Conservation (phyloP, 2,113 vertebrate species). For the Chunga burmeisteri region DNA sequence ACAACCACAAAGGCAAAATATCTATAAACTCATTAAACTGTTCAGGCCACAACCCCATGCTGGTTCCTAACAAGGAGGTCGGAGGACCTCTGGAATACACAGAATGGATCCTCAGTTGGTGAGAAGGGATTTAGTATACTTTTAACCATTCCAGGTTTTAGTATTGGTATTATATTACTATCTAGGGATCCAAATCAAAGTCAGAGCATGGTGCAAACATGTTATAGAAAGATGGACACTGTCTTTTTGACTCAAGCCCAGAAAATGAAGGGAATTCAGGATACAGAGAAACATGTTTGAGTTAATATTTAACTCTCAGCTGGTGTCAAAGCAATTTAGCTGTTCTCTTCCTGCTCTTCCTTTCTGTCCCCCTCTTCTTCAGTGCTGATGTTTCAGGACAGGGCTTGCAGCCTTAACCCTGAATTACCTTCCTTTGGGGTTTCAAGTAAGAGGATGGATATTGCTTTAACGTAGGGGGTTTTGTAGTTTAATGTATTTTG, state of each 20-base stretch:
- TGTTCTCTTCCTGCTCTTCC: background rate
- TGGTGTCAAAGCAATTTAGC: slow-evolving; percentile 12
- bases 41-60: background rate
- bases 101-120: background rate
- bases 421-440: slow-evolving; percentile 26
- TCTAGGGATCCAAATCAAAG: background rate
- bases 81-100: background rate
- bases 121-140: background rate
- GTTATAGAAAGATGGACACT: background rate
- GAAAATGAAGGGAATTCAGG: background rate
- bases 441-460: slow-evolving; percentile 47
- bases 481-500: slow-evolving; percentile 84
- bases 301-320: slow-evolving; percentile 40
- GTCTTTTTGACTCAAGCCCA: background rate
- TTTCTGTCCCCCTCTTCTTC: background rate
- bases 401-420: slow-evolving; percentile 22
- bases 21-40: background rate
- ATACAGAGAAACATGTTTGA: slow-evolving; percentile 14
- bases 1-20: background rate
- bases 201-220: background rate
- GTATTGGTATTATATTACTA: background rate
- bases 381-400: background rate
- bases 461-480: slow-evolving; percentile 39
- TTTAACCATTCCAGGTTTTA: background rate
- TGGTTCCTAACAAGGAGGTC: background rate